Conservation (phyloP, 2,797 vertebrate species). For the Spea hammondii region DNA sequence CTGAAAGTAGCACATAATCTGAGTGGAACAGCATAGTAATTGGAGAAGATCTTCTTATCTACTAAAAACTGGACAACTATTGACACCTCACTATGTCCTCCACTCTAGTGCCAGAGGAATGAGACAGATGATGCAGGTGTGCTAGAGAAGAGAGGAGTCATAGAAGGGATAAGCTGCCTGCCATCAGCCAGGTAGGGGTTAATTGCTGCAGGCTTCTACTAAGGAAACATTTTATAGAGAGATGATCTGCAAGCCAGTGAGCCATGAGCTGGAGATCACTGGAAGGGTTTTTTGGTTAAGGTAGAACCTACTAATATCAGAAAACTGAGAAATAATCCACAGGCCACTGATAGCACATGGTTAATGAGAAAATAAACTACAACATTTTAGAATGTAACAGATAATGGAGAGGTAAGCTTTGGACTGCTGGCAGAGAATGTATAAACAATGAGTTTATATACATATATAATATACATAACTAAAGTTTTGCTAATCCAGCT, state of each 20-base stretch:
- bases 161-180: conserved; percentile 12
- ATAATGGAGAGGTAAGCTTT: not conserved
- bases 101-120: not conserved
- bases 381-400: not conserved
- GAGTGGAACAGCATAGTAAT: not conserved
- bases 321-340: not conserved
- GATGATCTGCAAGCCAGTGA: conserved; percentile 14
- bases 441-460: not conserved
- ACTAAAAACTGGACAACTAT: too few species aligned
- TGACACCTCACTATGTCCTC: not conserved
- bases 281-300: not conserved
- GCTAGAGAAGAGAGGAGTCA: not conserved
- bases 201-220: not conserved
- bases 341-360: not conserved
- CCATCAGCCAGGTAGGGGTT: not conserved
- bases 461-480: not conserved
- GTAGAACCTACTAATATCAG: not conserved
- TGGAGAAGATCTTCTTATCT: not conserved
- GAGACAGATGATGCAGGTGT: not conserved
- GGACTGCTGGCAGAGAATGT: not conserved
- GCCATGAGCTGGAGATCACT: not conserved
- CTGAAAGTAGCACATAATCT: not conserved
- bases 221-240: not conserved
- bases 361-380: not conserved
- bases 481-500: not conserved